These are phyloP conservation scores for Parauchenoglanis punctatus DNA, from an alignment of 2,797 vertebrate genomes.

Conservation along the genomic window DNA sequence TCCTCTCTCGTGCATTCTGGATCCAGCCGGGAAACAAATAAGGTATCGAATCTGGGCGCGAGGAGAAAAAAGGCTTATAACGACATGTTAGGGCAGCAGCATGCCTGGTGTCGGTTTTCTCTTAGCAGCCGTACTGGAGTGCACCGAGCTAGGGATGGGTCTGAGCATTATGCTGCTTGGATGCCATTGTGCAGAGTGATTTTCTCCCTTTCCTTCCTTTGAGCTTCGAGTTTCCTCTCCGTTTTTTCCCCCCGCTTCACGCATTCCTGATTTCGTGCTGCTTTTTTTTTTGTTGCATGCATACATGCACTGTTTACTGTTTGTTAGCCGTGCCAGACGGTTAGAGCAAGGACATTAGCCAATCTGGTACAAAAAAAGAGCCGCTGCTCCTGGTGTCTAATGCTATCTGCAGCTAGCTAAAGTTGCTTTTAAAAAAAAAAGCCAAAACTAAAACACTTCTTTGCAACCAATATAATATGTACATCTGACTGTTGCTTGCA, in stretches of 20 bases:
- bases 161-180: slow-evolving; percentile 18
- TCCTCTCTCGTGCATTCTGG: slow-evolving; percentile 11
- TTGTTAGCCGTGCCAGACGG: neutral
- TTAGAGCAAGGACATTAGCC: slow-evolving; percentile 50
- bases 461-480: neutral
- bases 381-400: slow-evolving; percentile 21
- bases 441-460: neutral
- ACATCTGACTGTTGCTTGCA: neutral
- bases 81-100: slow-evolving; percentile 29
- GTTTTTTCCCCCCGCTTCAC: neutral
- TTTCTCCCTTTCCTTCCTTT: neutral
- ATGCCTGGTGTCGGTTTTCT: slow-evolving; percentile 10
- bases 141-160: slow-evolving; percentile 15
- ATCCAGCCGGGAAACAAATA: slow-evolving; percentile 38
- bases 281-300: neutral
- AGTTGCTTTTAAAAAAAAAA: slow-evolving; percentile 22
- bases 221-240: slow-evolving; percentile 1
- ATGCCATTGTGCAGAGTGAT: slow-evolving; percentile 36
- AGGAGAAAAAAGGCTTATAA: neutral
- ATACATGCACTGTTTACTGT: neutral
- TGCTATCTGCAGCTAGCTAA: slow-evolving; percentile 46
- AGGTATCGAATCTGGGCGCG: slow-evolving; percentile 30
- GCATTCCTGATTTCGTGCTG: neutral
- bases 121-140: slow-evolving; percentile 10
- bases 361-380: slow-evolving; percentile 24